These are phyloP conservation scores for Nylanderia fulva DNA, from an alignment of 1,140 invertebrate species.

Conservation along the genomic window DNA sequence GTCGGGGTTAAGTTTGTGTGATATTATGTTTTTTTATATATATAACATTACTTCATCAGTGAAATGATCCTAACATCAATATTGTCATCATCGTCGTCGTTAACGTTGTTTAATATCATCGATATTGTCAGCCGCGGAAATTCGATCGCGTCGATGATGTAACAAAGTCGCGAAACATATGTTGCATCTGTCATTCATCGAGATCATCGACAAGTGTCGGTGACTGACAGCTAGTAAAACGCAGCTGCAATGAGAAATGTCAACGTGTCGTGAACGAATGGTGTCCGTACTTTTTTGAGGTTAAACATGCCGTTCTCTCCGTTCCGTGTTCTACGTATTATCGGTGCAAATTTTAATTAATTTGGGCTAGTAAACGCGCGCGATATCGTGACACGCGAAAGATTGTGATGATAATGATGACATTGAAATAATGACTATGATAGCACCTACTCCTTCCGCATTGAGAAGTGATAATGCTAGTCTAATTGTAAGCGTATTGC, in stretches of 20 bases:
- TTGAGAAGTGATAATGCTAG: background rate
- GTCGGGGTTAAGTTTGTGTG: slow-evolving; percentile 48
- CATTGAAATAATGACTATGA: background rate
- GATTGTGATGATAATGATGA: background rate
- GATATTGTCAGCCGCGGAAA: background rate
- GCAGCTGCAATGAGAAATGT: slow-evolving; percentile 18
- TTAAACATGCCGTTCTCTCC: background rate
- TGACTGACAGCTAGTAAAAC: background rate
- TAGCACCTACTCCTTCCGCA: background rate
- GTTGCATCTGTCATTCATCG: background rate
- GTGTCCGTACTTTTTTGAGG: slow-evolving; percentile 54
- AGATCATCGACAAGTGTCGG: background rate
- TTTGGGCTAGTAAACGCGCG: background rate
- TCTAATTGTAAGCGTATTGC: background rate
- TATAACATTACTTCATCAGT: no score
- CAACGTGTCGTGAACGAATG: slow-evolving; percentile 8
- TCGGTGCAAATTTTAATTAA: background rate
- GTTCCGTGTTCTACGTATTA: background rate
- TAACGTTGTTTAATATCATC: background rate
- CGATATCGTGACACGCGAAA: background rate
- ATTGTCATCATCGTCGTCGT: no score
- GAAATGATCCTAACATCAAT: background rate
- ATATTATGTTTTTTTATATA: background rate
- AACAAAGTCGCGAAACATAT: background rate
- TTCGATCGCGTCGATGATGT: background rate